These are phyloP conservation scores for Hystrix cristata DNA, from an alignment of 2,113 vertebrate genomes.

Conservation along the genomic window DNA sequence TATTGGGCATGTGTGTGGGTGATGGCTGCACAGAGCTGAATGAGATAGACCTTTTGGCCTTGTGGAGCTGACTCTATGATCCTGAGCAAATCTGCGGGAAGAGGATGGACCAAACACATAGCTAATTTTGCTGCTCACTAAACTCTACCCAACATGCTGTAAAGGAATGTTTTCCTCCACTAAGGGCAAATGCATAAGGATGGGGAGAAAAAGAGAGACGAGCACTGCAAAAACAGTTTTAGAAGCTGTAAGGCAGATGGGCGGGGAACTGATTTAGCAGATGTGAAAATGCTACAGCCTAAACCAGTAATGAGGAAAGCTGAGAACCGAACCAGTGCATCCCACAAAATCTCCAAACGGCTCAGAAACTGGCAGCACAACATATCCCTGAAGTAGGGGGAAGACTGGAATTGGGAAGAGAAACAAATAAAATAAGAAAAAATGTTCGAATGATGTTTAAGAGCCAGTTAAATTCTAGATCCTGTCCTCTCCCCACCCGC, in stretches of 20 bases:
- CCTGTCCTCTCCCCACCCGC: neutral
- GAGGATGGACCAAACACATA: neutral
- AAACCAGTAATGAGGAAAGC: neutral
- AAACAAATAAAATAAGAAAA: constrained; percentile 44
- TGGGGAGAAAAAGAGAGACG: neutral
- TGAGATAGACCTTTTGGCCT: neutral
- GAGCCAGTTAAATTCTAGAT: neutral
- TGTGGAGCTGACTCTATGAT: neutral
- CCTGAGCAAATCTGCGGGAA: neutral
- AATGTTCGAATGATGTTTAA: neutral
- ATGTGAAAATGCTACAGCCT: neutral
- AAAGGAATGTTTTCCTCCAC: neutral
- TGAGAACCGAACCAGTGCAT: neutral
- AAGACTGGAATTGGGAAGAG: neutral
- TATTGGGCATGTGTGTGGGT: neutral
- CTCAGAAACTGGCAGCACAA: neutral
- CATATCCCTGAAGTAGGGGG: neutral
- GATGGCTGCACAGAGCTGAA: neutral
- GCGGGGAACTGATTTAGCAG: constrained; percentile 39
- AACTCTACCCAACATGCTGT: constrained; percentile 11
- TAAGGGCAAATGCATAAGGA: neutral
- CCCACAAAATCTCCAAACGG: neutral
- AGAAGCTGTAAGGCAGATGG: constrained; percentile 36
- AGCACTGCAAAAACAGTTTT: neutral
- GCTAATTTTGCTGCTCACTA: neutral